A percentile compares a stretch with the other conserved stretches of the same genome.
Evolutionary conservation across 2,797 vertebrate genomes (phyloP).

Genomic region (Erethizon dorsatum): DNA sequence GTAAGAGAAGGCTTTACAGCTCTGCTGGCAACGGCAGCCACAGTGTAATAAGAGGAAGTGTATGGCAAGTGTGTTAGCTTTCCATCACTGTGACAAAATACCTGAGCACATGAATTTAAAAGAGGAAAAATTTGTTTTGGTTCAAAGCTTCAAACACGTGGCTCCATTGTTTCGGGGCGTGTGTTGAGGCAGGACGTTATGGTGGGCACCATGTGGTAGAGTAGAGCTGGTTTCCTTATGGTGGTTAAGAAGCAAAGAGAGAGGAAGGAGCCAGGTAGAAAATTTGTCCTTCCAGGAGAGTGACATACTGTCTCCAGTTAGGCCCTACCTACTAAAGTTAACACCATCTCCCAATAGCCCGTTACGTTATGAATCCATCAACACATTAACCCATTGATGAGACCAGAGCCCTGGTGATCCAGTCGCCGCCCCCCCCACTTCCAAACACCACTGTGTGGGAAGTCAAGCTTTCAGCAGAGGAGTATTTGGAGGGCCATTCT

Average conservation of each 20-base stretch:
- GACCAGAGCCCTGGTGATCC: neutral
- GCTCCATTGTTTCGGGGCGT: no score
- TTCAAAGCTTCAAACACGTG: neutral
- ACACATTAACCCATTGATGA: neutral
- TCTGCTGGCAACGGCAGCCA: accelerated
- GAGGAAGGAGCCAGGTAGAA: neutral
- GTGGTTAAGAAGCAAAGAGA: neutral
- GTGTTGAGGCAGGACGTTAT: no score
- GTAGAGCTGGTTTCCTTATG: neutral
- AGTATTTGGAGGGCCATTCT: no score
- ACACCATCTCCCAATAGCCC: neutral
- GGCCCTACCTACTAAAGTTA: neutral
- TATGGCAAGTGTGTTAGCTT: accelerated
- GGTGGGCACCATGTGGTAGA: neutral
- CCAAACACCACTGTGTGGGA: neutral
- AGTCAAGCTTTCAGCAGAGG: neutral
- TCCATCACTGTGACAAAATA: neutral
- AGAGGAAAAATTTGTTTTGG: no score
- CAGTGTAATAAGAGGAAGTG: no score
- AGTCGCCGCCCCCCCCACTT: no score
- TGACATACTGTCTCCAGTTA: neutral
- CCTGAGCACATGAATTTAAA: neutral
- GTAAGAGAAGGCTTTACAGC: neutral
- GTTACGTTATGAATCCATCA: neutral
- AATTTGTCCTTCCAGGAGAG: neutral